Evolutionary conservation across 1,140 invertebrate genomes (phyloP).

Genomic region (Condylostylus longicornis): DNA sequence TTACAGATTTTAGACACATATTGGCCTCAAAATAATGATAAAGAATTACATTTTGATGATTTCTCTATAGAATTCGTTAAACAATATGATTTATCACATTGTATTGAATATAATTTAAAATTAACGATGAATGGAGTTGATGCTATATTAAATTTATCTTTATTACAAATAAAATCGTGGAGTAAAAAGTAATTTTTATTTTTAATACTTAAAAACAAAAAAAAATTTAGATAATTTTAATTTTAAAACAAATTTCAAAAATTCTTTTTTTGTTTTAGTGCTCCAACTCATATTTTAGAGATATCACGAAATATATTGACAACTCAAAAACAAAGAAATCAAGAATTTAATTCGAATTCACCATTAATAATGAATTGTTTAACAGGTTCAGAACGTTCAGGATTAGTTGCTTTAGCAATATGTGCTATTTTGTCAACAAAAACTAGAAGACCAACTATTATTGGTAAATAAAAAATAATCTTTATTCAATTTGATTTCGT

Average conservation of each 20-base stretch:
- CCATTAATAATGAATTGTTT: slow-evolving; percentile 28
- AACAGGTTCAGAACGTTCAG: slow-evolving; percentile 27
- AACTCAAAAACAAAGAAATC: slow-evolving; percentile 22
- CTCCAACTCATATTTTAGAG: slow-evolving; percentile 20
- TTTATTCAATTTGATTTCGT: background rate
- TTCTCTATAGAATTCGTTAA: slow-evolving; percentile 23
- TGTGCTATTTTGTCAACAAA: slow-evolving; percentile 24
- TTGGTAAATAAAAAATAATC: slow-evolving; percentile 16
- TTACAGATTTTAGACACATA: slow-evolving; percentile 28
- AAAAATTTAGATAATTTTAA: background rate
- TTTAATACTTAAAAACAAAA: background rate
- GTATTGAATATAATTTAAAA: slow-evolving; percentile 23
- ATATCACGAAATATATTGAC: slow-evolving; percentile 26
- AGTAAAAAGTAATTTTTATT: slow-evolving; percentile 21
- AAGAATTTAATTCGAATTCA: slow-evolving; percentile 13
- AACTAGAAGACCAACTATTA: slow-evolving; percentile 21
- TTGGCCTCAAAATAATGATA: slow-evolving; percentile 24
- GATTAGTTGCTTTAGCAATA: slow-evolving; percentile 23
- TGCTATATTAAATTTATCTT: slow-evolving; percentile 21
- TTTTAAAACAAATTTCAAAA: too few species aligned
- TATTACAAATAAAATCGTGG: slow-evolving; percentile 29
- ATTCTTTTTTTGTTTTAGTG: slow-evolving; percentile 11
- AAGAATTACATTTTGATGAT: slow-evolving; percentile 24
- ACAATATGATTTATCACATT: slow-evolving; percentile 23
- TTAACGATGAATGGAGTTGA: slow-evolving; percentile 27